Evolutionary conservation across 2,888 invertebrate genomes (phyloP), one percentile per base, ranked within the genome.

Genomic region (Agriotes lineatus): DNA sequence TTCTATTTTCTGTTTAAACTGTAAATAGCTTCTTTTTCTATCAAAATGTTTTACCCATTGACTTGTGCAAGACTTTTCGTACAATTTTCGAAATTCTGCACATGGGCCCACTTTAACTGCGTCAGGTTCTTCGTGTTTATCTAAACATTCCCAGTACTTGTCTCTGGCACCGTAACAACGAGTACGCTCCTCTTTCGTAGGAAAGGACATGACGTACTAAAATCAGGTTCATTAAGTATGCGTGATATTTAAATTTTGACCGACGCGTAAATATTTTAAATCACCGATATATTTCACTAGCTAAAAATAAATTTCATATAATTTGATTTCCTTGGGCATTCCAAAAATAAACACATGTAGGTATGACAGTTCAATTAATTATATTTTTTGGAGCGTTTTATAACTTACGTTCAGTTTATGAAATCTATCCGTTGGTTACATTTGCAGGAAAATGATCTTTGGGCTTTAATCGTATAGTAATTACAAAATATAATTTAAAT

Each of bases 1-100:
- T 80, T 94, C 92, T 83, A 97, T 91, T 87, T 91, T 92, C 78
- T 93, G 91, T 86, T 96, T 96, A 84, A 94, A 97, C 80, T 93
- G 89, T 79, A 95, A 88, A 84, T 94, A 97, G 77, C 93, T 93
- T 79, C 95, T 87, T 85, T 95, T 96, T 77, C 95, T 90, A 86
- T 96, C 96, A 84, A 97, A 97, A 76, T 97, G 96, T 82, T 94
- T 93, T 45, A 97, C 95, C 97, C 96, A 96, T 82, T 93, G 93
- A 1, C 88, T 83, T 1, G 95, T 93, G 81, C 96, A 96, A 19
- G 90, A 89, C 70, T 88, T 87, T 86, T 94, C 94, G 82, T 92
- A 95, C 57, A 89, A 74, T 85, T 91, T 89, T 73, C 95, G 89
- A 75, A 93, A 84, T 78, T 91, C 87, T 70, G 85, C 83, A 83